Conservation (phyloP, 2,113 vertebrate species). For the Nothoprocta pentlandii region DNA sequence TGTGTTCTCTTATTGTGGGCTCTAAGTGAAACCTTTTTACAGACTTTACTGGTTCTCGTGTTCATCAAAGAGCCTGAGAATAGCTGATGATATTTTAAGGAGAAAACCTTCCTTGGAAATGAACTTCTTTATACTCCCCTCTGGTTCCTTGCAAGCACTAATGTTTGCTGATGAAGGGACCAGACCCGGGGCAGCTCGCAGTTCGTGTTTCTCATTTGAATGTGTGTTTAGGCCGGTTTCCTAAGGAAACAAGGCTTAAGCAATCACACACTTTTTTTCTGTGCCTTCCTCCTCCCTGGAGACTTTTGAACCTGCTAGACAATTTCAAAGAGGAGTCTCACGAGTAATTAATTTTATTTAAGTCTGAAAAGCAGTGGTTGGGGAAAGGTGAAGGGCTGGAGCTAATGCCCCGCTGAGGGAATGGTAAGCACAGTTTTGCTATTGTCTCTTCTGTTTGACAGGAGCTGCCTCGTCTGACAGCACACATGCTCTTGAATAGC, state of each 20-base stretch:
- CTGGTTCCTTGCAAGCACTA: not conserved
- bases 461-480: fast-evolving
- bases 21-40: not conserved
- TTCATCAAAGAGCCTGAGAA: not conserved
- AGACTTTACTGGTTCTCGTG: fast-evolving
- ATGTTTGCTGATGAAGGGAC: slow-evolving; percentile 15
- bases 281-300: slow-evolving; percentile 14
- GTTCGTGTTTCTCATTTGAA: not conserved
- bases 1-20: not conserved
- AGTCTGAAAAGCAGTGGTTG: slow-evolving; percentile 3
- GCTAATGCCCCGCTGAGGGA: not conserved
- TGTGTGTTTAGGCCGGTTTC: slow-evolving; percentile 45
- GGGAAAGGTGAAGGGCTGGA: slow-evolving; percentile 1
- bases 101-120: slow-evolving; percentile 29
- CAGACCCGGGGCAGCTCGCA: not conserved
- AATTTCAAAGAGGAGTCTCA: slow-evolving; percentile 29
- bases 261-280: slow-evolving; percentile 8
- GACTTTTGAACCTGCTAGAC: slow-evolving; percentile 36
- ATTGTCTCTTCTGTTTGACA: not conserved
- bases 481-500: not conserved
- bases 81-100: not conserved
- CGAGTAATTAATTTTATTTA: slow-evolving; percentile 33
- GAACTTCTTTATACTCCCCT: not conserved
- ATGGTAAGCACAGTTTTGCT: not conserved
- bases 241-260: slow-evolving; percentile 54